Conservation (phyloP, 1,140 invertebrate genomes). For the Thereuonema tuberculata region DNA sequence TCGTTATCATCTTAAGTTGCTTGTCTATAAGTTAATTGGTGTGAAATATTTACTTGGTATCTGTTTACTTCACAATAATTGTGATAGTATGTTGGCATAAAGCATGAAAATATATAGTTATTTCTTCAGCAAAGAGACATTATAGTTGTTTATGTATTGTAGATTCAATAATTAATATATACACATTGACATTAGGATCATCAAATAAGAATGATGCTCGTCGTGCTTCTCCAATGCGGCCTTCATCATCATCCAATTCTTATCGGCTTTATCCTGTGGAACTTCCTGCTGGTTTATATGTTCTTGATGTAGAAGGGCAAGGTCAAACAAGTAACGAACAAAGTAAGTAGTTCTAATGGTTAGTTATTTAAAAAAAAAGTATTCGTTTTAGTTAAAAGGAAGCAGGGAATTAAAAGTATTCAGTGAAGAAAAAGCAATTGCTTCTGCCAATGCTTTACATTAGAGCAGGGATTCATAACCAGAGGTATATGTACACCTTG, state of each 20-base stretch:
- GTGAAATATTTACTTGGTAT: neutral
- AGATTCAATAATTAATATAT: neutral
- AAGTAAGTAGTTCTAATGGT: neutral
- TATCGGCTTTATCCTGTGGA: neutral
- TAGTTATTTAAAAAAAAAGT: neutral
- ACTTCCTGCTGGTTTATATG: slow-evolving; percentile 3
- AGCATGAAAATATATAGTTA: neutral
- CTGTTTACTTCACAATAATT: neutral
- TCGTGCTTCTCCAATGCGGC: neutral
- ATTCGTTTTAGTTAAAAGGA: neutral
- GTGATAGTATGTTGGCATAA: neutral
- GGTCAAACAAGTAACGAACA: neutral
- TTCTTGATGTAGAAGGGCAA: neutral
- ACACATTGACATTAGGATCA: neutral
- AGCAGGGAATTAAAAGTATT: neutral
- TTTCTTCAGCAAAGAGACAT: too few species aligned
- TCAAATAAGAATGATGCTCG: neutral
- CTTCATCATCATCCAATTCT: neutral
- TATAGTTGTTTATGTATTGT: too few species aligned
- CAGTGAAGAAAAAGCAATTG: neutral
- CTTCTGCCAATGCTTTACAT: neutral
- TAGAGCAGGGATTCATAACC: too few species aligned
- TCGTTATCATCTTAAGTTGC: too few species aligned
- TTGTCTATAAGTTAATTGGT: neutral
- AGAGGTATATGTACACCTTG: too few species aligned